Evolutionary conservation across 2,797 vertebrate species (phyloP).

Genomic region (Acanthurus leucopareius): DNA sequence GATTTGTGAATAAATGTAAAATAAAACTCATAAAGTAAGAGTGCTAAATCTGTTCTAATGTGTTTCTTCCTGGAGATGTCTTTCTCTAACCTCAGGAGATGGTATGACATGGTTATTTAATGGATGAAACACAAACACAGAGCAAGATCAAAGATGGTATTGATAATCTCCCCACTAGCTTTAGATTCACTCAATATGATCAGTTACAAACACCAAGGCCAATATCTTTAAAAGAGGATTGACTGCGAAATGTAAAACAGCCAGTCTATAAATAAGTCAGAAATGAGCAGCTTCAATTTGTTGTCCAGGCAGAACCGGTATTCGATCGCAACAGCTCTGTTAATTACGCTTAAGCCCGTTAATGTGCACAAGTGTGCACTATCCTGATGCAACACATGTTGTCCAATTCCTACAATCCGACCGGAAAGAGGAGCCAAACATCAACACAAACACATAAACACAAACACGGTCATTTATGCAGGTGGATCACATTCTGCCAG

Average conservation of each 20-base stretch:
- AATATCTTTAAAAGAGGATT: constrained; percentile 84
- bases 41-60: constrained; percentile 39
- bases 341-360: constrained; percentile 82
- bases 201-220: constrained; percentile 83
- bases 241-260: constrained; percentile 84
- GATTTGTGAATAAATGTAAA: constrained; percentile 24
- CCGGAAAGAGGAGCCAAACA: constrained; percentile 41
- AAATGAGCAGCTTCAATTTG: constrained; percentile 83
- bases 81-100: constrained; percentile 56
- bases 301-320: constrained; percentile 61
- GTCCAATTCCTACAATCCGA: constrained; percentile 50
- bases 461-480: constrained; percentile 35
- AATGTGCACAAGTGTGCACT: constrained; percentile 68
- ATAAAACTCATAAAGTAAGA: constrained; percentile 18
- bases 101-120: constrained; percentile 80
- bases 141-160: constrained; percentile 82
- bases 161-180: constrained; percentile 78
- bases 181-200: constrained; percentile 80
- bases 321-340: constrained; percentile 80
- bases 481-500: constrained; percentile 70
- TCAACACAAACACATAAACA: constrained; percentile 51
- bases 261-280: constrained; percentile 59
- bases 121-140: constrained; percentile 81
- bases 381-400: constrained; percentile 45
- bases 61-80: constrained; percentile 53